A percentile compares a stretch with the other conserved stretches of the same genome.
Evolutionary conservation across 2,797 vertebrate genomes (phyloP).

Genomic region (Pangasius krempfi): DNA sequence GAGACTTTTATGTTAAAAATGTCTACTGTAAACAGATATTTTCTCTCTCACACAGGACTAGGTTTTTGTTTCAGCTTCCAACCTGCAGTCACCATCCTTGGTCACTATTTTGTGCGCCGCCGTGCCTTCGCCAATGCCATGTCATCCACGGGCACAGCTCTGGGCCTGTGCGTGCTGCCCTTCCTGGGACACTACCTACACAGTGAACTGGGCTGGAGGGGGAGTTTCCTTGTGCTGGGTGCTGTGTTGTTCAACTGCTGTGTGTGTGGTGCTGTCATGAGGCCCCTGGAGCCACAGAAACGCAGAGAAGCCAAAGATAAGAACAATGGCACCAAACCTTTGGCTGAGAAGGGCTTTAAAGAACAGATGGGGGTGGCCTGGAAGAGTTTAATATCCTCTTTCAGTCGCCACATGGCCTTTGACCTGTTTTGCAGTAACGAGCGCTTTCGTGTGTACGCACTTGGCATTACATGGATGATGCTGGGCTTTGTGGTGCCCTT

Average conservation of each 20-base stretch:
- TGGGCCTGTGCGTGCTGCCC: slow-evolving; percentile 86
- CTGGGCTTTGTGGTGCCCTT: slow-evolving; percentile 87
- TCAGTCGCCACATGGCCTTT: slow-evolving; percentile 87
- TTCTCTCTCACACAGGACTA: slow-evolving; percentile 75
- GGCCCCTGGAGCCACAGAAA: slow-evolving; percentile 73
- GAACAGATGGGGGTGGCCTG: slow-evolving; percentile 31
- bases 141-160: slow-evolving; percentile 86
- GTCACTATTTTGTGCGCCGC: slow-evolving; percentile 87
- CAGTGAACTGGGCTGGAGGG: slow-evolving; percentile 87
- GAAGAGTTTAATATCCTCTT: slow-evolving; percentile 51
- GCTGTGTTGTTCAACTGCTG: slow-evolving; percentile 89
- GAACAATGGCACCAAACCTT: slow-evolving; percentile 50
- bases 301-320: slow-evolving; percentile 58
- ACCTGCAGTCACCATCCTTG: slow-evolving; percentile 85
- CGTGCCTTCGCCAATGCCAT: slow-evolving; percentile 85
- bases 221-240: slow-evolving; percentile 88
- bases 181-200: slow-evolving; percentile 85
- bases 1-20: background rate
- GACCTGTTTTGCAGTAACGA: slow-evolving; percentile 84
- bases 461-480: slow-evolving; percentile 88
- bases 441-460: slow-evolving; percentile 77
- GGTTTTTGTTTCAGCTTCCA: slow-evolving; percentile 95
- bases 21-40: background rate
- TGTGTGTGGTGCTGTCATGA: slow-evolving; percentile 89
- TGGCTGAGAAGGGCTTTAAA: slow-evolving; percentile 44